These are phyloP conservation scores for Oophaga sylvatica DNA, from an alignment of 2,797 vertebrate species.

Conservation along the genomic window DNA sequence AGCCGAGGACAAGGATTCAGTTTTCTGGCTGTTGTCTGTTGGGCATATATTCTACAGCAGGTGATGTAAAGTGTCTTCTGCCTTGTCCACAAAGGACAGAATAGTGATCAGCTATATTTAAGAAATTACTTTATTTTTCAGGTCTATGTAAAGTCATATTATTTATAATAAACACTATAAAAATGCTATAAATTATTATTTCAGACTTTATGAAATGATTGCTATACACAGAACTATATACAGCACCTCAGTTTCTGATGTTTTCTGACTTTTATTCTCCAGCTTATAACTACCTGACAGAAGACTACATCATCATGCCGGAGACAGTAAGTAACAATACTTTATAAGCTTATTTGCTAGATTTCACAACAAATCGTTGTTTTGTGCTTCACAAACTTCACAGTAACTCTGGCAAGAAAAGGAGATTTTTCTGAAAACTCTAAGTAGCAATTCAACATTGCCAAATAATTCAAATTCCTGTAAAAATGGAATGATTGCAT, in stretches of 20 bases:
- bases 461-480: neutral
- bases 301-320: slow-evolving; percentile 5
- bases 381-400: neutral
- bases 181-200: neutral
- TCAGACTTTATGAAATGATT: neutral
- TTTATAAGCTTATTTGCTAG: neutral
- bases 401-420: neutral
- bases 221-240: neutral
- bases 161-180: neutral
- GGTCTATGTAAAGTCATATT: too few relatives aligned
- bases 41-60: too few relatives aligned
- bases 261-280: slow-evolving; percentile 2
- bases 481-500: neutral
- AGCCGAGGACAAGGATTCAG: too few relatives aligned
- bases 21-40: too few relatives aligned
- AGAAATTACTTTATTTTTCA: too few relatives aligned
- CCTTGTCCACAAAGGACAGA: too few relatives aligned
- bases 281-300: neutral
- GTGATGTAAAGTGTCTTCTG: too few relatives aligned
- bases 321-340: slow-evolving; percentile 32
- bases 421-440: neutral
- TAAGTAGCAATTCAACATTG: neutral
- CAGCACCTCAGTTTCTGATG: neutral
- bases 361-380: neutral
- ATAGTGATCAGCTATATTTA: too few relatives aligned